A percentile compares a stretch with the other conserved stretches of the same genome.
phyloP scores from a whole-genome alignment of 2,888 invertebrate species.

The Eupithecia subfuscata region DNA sequence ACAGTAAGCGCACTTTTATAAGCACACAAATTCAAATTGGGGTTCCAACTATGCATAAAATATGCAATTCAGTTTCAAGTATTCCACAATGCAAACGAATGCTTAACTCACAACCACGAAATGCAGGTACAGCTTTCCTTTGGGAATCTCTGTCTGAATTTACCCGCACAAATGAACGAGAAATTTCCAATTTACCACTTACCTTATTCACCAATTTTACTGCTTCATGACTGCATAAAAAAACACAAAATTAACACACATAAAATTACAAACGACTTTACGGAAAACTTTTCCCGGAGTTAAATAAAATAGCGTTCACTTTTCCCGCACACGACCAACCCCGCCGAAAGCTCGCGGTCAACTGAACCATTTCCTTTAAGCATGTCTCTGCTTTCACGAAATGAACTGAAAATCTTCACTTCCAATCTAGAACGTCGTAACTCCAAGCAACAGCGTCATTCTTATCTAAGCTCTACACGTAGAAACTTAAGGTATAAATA shows the following conservation, averaged over 20 bases:
- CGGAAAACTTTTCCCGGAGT: slow-evolving; percentile 74
- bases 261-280: slow-evolving; percentile 40
- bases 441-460: slow-evolving; percentile 29
- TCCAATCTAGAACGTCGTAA: slow-evolving; percentile 56
- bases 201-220: slow-evolving; percentile 35
- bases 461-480: slow-evolving; percentile 33
- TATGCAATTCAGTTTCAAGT: slow-evolving; percentile 29
- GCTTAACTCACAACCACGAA: slow-evolving; percentile 34
- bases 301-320: slow-evolving; percentile 36
- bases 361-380: slow-evolving; percentile 71
- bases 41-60: slow-evolving; percentile 22
- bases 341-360: slow-evolving; percentile 80
- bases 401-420: slow-evolving; percentile 73
- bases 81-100: slow-evolving; percentile 31
- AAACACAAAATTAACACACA: slow-evolving; percentile 47
- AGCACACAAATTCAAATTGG: slow-evolving; percentile 9
- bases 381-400: slow-evolving; percentile 79
- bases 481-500: slow-evolving; percentile 35
- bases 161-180: slow-evolving; percentile 1
- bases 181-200: slow-evolving; percentile 12
- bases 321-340: slow-evolving; percentile 56
- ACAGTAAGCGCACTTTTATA: not conserved
- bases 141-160: slow-evolving; percentile 32
- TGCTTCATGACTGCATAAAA: slow-evolving; percentile 44
- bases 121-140: slow-evolving; percentile 31